Base-by-base conservation (phyloP, 2,113 vertebrate species). In the Ginglymostoma cirratum region DNA sequence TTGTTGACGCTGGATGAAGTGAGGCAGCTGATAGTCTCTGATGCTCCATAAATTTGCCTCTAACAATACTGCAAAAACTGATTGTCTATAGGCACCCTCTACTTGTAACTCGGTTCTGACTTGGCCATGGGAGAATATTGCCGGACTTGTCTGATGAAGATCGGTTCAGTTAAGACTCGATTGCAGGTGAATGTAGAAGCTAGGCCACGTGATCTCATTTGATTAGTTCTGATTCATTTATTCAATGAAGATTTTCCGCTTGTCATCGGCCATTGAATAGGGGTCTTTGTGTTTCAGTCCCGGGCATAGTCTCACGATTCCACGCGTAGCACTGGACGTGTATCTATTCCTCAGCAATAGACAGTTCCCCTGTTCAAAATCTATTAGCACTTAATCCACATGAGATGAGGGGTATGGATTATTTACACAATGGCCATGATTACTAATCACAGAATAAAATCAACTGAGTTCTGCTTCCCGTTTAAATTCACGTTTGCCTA, bases 161-260 rank as follows among this genome's bases (percentile, higher is more conserved):
- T 17, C 34, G 55, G 55, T 93, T 93, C 61, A 93, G 89, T 93
- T 93, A 67, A 66, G 61, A 67, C n/a, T 93, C 89, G 94, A 65
- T 96, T 96, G 96, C 94, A 95, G 96, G 96, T 96, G 96, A 96
- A 96, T 97, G 98, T 97, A 97, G 97, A 97, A 98, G 98, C 97
- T 97, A 96, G 96, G 96, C 97, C 97, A 97, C 97, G 97, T 97
- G 96, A 95, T 96, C 96, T 95, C 96, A 96, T 96, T 96, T 96
- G 97, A 97, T 97, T 97, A 97, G 96, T 97, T 97, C 97, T 97
- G 97, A 98, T 97, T 97, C 96, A 96, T 97, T 97, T 96, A 97
- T 97, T 98, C 97, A 97, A 97, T 96, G 97, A 97, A 97, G 97
- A 98, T 98, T 97, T 98, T 98, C 97, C 97, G 97, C 97, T 97